These are phyloP conservation scores for Pempheris klunzingeri DNA, from an alignment of 2,797 vertebrate genomes.

Conservation along the genomic window DNA sequence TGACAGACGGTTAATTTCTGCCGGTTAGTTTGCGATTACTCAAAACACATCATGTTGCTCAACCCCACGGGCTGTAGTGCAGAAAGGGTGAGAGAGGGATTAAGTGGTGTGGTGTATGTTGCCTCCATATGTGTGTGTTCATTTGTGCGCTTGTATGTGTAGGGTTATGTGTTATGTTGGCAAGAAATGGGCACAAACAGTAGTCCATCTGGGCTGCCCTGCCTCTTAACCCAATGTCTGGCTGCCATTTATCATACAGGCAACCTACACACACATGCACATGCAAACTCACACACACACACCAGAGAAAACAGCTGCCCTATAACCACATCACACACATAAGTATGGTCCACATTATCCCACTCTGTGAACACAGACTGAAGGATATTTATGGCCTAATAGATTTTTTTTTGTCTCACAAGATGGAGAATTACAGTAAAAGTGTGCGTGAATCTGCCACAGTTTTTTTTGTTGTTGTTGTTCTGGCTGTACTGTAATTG, in stretches of 20 bases:
- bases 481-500: constrained; percentile 33
- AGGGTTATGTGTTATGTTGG: constrained; percentile 51
- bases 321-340: constrained; percentile 79
- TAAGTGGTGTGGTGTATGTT: constrained; percentile 7
- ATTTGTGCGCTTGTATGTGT: constrained; percentile 28
- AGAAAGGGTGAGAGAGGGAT: constrained; percentile 19
- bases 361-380: constrained; percentile 61
- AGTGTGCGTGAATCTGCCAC: constrained; percentile 39
- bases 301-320: constrained; percentile 72
- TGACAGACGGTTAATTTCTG: constrained; percentile 36
- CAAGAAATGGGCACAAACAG: constrained; percentile 64
- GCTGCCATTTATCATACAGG: constrained; percentile 75
- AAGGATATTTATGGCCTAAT: constrained; percentile 76
- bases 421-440: constrained; percentile 73
- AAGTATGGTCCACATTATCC: constrained; percentile 81
- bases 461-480: constrained; percentile 40
- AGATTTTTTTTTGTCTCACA: constrained; percentile 67
- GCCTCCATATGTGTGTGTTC: constrained; percentile 8
- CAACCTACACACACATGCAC: constrained; percentile 63
- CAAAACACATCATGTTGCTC: constrained; percentile 9
- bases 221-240: constrained; percentile 76
- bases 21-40: constrained; percentile 36
- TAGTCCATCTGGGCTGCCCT: constrained; percentile 75
- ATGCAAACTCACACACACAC: constrained; percentile 34
- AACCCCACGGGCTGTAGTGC: neutral